phyloP scores from a whole-genome alignment of 2,888 invertebrate genomes.

The Autographa gamma region DNA sequence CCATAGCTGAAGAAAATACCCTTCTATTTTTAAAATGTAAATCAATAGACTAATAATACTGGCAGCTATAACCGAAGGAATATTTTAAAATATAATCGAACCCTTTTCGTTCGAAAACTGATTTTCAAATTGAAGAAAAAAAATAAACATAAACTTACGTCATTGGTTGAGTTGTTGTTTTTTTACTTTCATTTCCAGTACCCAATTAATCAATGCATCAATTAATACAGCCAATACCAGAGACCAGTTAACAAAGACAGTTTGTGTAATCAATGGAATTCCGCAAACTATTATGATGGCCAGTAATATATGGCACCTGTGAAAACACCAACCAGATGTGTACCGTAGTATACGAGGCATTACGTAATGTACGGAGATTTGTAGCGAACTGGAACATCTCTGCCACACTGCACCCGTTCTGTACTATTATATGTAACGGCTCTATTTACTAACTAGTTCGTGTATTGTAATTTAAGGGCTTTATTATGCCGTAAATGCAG shows the following conservation, averaged over 20 bases:
- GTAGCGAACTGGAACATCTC: slow-evolving; percentile 42
- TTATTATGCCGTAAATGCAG: not conserved
- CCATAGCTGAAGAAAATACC: slow-evolving; percentile 5
- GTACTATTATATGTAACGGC: not conserved
- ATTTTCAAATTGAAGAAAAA: not conserved
- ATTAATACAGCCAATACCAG: slow-evolving; percentile 26
- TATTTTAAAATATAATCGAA: not conserved
- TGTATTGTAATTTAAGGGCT: not conserved
- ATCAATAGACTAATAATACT: slow-evolving; percentile 11
- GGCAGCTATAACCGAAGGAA: not conserved
- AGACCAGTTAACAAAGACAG: slow-evolving; percentile 57
- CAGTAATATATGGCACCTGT: slow-evolving; percentile 60
- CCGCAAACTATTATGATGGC: slow-evolving; percentile 61
- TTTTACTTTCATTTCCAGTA: not conserved
- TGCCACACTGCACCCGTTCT: slow-evolving; percentile 37
- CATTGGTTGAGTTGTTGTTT: no score
- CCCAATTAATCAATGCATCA: slow-evolving; percentile 10
- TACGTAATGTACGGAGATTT: slow-evolving; percentile 51
- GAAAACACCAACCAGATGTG: slow-evolving; percentile 60
- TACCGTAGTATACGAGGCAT: slow-evolving; percentile 35
- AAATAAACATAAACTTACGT: not conserved
- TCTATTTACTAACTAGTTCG: not conserved
- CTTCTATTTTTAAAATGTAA: slow-evolving; percentile 5
- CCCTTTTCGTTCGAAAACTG: not conserved
- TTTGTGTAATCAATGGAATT: slow-evolving; percentile 55